Evolutionary conservation across 2,113 vertebrate species (phyloP).

Genomic region (Oxygymnocypris stewartii): DNA sequence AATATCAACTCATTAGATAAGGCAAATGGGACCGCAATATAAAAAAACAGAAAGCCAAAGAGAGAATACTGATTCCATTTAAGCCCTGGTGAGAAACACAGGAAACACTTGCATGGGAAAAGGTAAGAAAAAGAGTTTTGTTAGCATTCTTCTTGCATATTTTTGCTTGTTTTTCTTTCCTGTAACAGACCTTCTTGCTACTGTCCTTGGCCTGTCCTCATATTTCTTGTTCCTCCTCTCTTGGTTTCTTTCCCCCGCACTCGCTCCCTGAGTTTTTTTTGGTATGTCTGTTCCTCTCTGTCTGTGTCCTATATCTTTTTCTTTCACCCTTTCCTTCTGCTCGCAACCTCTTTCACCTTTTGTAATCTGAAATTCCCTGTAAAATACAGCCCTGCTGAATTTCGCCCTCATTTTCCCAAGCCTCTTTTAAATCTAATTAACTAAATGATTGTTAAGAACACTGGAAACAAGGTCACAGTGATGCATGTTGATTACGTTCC

Average conservation of each 20-base stretch:
- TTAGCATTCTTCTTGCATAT: neutral
- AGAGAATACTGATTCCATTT: slow-evolving; percentile 30
- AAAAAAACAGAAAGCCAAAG: slow-evolving; percentile 14
- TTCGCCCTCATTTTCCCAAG: neutral
- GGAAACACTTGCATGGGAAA: neutral
- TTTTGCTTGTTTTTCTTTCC: neutral
- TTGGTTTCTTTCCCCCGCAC: neutral
- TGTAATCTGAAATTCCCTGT: slow-evolving; percentile 32
- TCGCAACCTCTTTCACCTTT: slow-evolving; percentile 28
- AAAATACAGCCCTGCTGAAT: slow-evolving; percentile 11
- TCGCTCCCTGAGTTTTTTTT: neutral
- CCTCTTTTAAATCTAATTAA: slow-evolving; percentile 39
- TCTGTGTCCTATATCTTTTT: neutral
- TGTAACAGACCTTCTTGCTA: neutral
- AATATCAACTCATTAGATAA: slow-evolving; percentile 53
- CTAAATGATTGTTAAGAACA: slow-evolving; percentile 27
- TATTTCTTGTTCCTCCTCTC: neutral
- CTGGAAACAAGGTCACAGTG: slow-evolving; percentile 38
- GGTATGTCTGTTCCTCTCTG: neutral
- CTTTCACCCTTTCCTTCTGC: neutral
- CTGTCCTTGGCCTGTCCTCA: slow-evolving; percentile 33
- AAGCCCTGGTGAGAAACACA: neutral
- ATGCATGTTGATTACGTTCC: slow-evolving; percentile 39
- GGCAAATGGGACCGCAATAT: slow-evolving; percentile 46
- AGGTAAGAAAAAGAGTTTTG: neutral